These are phyloP conservation scores for Boulengerochromis microlepis DNA, from an alignment of 2,113 vertebrate genomes.

Conservation along the genomic window DNA sequence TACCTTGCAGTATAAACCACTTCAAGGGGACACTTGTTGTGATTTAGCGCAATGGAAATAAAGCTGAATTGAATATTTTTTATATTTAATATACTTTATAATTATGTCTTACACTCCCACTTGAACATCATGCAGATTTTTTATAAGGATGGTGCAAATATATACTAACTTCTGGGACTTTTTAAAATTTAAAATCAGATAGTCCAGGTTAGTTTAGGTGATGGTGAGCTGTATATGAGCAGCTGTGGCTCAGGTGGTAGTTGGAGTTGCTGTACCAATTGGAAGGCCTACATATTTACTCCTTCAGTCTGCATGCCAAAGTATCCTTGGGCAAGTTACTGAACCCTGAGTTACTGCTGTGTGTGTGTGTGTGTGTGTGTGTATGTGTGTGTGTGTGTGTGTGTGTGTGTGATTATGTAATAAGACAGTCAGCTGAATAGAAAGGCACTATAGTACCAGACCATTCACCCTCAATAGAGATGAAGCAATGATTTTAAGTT, in stretches of 20 bases:
- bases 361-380: not conserved
- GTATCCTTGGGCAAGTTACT: not conserved
- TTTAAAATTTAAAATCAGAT: not conserved
- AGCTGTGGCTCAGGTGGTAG: not conserved
- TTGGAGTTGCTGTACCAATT: not conserved
- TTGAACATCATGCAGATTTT: not conserved
- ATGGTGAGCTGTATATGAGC: not conserved
- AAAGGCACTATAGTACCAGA: not conserved
- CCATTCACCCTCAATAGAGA: not conserved
- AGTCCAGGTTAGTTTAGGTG: not conserved
- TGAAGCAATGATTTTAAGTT: not conserved
- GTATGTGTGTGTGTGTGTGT: not conserved
- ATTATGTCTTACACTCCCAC: not conserved
- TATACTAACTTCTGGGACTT: accelerated
- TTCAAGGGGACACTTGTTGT: not conserved
- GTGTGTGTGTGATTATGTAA: not conserved
- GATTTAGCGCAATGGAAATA: not conserved
- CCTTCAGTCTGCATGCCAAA: not conserved
- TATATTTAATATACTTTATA: not conserved
- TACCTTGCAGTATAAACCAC: not conserved
- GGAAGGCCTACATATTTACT: not conserved
- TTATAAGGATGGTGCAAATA: not conserved
- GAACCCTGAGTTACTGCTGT: not conserved
- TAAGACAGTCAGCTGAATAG: not conserved
- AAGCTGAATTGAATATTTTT: not conserved